Evolutionary conservation across 2,113 vertebrate species (phyloP).

Genomic region (Corynorhinus townsendii): DNA sequence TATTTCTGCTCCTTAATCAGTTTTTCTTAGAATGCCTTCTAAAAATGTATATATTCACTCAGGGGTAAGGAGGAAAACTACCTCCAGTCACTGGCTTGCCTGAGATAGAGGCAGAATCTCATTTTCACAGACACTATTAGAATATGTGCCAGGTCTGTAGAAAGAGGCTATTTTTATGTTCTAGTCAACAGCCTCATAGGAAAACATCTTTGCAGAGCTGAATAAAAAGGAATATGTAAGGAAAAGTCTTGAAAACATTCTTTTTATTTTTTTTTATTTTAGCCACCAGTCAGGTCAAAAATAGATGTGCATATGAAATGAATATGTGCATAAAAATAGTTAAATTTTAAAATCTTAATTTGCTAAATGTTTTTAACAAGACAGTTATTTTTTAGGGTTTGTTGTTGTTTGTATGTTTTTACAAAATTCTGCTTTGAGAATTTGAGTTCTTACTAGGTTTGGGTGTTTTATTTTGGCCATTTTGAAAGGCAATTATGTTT

Average conservation of each 20-base stretch:
- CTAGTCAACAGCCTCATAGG: background rate
- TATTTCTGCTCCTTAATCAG: constrained; percentile 42
- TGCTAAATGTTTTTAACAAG: background rate
- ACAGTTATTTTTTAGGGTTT: background rate
- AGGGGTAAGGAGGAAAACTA: background rate
- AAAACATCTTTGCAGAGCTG: constrained; percentile 21
- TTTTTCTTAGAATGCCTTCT: constrained; percentile 51
- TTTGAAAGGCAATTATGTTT: background rate
- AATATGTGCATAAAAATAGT: background rate
- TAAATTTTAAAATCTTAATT: background rate
- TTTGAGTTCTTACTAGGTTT: background rate
- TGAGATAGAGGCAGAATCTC: constrained; percentile 28
- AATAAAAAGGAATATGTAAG: constrained; percentile 9
- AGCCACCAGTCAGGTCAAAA: background rate
- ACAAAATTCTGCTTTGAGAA: background rate
- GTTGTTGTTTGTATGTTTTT: background rate
- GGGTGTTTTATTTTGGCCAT: constrained; percentile 9
- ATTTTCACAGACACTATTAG: constrained; percentile 43
- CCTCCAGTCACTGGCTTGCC: background rate
- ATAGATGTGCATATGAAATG: background rate
- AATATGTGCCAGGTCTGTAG: constrained; percentile 16
- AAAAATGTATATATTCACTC: constrained; percentile 45
- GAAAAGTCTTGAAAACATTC: constrained; percentile 4
- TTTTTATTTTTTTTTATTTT: constrained; percentile 5
- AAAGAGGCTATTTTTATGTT: constrained; percentile 32